Conservation (phyloP, 2,888 invertebrate genomes). For the Agrilus biguttatus region DNA sequence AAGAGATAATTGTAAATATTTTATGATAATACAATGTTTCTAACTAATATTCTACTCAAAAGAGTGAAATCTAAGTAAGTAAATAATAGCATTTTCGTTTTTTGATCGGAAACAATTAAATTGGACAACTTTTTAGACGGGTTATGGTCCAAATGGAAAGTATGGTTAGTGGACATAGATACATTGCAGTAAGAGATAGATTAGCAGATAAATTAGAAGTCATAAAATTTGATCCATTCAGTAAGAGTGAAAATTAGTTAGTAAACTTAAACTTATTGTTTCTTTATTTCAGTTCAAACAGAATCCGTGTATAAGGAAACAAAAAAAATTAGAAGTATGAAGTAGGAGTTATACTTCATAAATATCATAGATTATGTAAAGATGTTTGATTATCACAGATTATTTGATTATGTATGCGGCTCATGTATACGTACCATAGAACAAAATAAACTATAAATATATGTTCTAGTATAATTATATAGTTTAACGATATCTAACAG, state of each 20-base stretch:
- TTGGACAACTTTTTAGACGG: slow-evolving; percentile 35
- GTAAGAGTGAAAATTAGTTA: slow-evolving; percentile 39
- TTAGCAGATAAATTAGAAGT: slow-evolving; percentile 65
- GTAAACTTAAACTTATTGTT: neutral
- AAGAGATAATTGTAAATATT: too few species aligned
- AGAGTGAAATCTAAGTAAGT: slow-evolving; percentile 67
- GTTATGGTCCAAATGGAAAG: slow-evolving; percentile 72
- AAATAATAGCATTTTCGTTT: neutral
- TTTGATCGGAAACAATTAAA: neutral
- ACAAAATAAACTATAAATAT: too few species aligned
- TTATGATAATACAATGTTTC: slow-evolving; percentile 36
- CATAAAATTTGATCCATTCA: slow-evolving; percentile 61
- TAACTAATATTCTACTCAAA: slow-evolving; percentile 56
- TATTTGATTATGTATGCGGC: too few species aligned
- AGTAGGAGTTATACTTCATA: slow-evolving; percentile 9
- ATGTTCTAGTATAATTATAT: too few species aligned
- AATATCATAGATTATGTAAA: neutral
- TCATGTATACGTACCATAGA: neutral
- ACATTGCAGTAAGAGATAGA: slow-evolving; percentile 51
- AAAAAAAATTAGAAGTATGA: slow-evolving; percentile 60
- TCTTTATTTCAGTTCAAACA: slow-evolving; percentile 50
- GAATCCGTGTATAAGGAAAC: slow-evolving; percentile 52
- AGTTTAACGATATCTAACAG: neutral
- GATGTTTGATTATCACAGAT: too few species aligned
- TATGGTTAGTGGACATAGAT: slow-evolving; percentile 60